These are phyloP conservation scores for Poeciliopsis occidentalis DNA, from an alignment of 2,113 vertebrate genomes.

Conservation along the genomic window DNA sequence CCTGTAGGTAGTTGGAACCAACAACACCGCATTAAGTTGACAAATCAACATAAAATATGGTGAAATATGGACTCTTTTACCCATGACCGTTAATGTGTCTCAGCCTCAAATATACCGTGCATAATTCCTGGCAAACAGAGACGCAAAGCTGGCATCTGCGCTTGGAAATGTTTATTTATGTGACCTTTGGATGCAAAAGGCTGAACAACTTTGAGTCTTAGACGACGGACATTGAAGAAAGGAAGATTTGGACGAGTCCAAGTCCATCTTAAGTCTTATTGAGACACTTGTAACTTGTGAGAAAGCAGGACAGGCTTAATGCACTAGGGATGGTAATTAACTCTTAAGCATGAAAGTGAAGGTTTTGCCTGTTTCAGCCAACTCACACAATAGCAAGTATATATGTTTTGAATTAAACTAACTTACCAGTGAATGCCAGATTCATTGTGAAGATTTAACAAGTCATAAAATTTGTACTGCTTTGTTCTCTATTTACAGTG, in stretches of 20 bases:
- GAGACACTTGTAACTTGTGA: background rate
- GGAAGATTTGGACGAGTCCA: constrained; percentile 17
- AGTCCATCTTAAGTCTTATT: no score
- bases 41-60: constrained; percentile 52
- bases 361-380: background rate
- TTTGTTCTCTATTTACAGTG: background rate
- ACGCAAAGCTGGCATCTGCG: constrained; percentile 46
- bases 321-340: background rate
- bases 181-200: constrained; percentile 48
- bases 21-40: constrained; percentile 35
- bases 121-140: constrained; percentile 55
- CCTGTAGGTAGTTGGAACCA: constrained; percentile 39
- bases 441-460: background rate
- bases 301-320: constrained; percentile 6
- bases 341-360: background rate
- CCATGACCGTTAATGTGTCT: constrained; percentile 28
- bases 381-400: background rate
- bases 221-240: constrained; percentile 14
- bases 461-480: background rate
- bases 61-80: constrained; percentile 18
- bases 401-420: constrained; percentile 10
- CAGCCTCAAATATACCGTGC: constrained; percentile 42
- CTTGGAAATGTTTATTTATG: constrained; percentile 70
- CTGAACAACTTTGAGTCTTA: constrained; percentile 26
- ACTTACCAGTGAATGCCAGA: background rate